These are phyloP conservation scores for Acomys russatus DNA, from an alignment of 2,797 vertebrate species.

Conservation along the genomic window DNA sequence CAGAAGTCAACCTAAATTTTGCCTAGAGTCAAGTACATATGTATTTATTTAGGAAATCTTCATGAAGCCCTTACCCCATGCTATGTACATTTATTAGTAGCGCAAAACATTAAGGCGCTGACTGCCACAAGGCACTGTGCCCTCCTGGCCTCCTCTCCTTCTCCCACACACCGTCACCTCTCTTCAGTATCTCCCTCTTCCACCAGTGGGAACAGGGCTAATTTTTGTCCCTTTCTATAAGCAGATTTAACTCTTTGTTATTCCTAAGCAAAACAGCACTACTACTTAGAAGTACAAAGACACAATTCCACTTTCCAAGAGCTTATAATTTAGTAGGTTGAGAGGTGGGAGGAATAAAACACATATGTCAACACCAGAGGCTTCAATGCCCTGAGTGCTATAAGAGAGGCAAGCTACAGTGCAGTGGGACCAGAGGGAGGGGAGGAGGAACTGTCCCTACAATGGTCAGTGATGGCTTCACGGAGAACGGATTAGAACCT, in stretches of 20 bases:
- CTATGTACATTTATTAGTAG: not conserved
- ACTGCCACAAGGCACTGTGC: not conserved
- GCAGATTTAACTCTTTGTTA: not conserved
- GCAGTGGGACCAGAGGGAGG: not conserved
- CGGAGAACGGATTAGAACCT: not conserved
- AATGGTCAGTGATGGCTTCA: not conserved
- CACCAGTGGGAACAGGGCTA: not conserved
- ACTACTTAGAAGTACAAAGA: not conserved
- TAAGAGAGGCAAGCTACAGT: not conserved
- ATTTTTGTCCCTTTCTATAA: not conserved
- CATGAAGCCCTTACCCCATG: not conserved
- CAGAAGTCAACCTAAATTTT: conserved; percentile 10
- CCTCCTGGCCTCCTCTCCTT: not conserved
- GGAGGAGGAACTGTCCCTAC: not conserved
- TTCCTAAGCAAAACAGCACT: not conserved
- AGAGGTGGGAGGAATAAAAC: not conserved
- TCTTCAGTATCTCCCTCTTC: not conserved
- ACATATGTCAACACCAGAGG: not conserved
- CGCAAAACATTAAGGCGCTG: not conserved
- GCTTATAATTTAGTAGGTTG: not conserved
- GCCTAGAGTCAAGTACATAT: not conserved
- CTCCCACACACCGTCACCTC: not conserved
- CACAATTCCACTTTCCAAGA: not conserved
- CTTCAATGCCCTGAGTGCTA: too few relatives aligned
- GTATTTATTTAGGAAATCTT: not conserved